Conservation (phyloP, 2,797 vertebrate genomes). For the Gadopsis marmoratus region DNA sequence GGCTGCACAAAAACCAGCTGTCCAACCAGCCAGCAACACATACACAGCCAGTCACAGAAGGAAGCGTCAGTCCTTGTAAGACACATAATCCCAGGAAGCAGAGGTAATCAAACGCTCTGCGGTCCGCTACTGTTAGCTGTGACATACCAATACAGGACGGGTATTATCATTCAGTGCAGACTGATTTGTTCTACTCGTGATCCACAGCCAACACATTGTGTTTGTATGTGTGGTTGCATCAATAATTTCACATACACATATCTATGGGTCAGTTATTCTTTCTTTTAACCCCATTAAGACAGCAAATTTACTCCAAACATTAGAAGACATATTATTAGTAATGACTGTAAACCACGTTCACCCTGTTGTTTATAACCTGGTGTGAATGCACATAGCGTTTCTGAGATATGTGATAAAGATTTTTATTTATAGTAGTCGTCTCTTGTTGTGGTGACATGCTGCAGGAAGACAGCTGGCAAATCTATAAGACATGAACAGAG, state of each 20-base stretch:
- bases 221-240: not conserved
- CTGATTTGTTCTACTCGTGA: too few species aligned
- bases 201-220: too few species aligned
- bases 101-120: conserved; percentile 11
- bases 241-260: not conserved
- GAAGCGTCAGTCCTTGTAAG: conserved; percentile 8
- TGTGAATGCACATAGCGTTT: not conserved
- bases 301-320: too few species aligned
- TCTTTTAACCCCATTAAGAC: not conserved
- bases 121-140: not conserved
- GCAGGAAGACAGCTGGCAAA: too few species aligned
- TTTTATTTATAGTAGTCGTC: not conserved
- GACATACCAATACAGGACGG: not conserved
- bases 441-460: not conserved
- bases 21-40: conserved; percentile 11
- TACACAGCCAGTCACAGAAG: conserved; percentile 1
- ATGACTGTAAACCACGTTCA: not conserved
- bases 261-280: too few species aligned
- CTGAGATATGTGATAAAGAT: not conserved
- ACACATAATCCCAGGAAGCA: conserved; percentile 22
- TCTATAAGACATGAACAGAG: not conserved
- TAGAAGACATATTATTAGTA: too few species aligned
- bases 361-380: not conserved
- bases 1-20: conserved; percentile 25
- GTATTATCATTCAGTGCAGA: too few species aligned